Base-by-base conservation (phyloP, 2,113 vertebrate species). In the Irena cyanogastra region DNA sequence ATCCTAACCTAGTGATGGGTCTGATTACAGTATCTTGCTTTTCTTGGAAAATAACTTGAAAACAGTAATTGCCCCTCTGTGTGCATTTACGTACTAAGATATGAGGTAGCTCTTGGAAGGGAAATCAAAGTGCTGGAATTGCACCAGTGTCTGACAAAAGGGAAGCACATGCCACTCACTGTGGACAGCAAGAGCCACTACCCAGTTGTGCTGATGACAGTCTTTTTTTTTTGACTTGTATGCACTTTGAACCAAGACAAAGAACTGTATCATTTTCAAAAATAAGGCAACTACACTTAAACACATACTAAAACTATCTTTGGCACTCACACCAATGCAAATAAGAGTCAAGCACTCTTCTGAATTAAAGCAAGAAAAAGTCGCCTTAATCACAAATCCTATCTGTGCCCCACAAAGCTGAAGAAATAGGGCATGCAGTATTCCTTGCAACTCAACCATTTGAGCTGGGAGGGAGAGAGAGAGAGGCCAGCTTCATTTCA, bases 381-480 rank as follows among this genome's bases (percentile, higher is more conserved):
- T 28, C 87, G 39, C 20, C 54, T 33, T 41, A 65, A 14, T 13
- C 15, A n/a, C 24, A 53, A 61, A 72, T 59, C 66, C 33, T 31
- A 15, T 13, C 13, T 59, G 14, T 42, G 21, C 14, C n/a, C 23
- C 21, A 54, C 44, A 50, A 42, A 87, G 45, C 13, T 21, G 71
- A 53, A 80, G 41, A 56, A 76, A 37, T 16, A 53, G 6, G 18
- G 3, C 35, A 53, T 15, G 35, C 20, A 65, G 13, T 13, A 53
- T 37, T 90, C 31, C 33, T 69, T 64, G 31, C 5, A 64, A 31
- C 64, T 80, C 41, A 53, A 3, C 26, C 14, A 28, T 37, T 2
- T 59, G 53, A 83, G 28, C 24, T 33, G 35, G 35, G 50, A 86
- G 41, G 13, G 26, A 72, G 42, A 0, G 42, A 0, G 0, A 76